Base-by-base conservation (phyloP, 2,113 vertebrate species). In the Pheucticus melanocephalus region DNA sequence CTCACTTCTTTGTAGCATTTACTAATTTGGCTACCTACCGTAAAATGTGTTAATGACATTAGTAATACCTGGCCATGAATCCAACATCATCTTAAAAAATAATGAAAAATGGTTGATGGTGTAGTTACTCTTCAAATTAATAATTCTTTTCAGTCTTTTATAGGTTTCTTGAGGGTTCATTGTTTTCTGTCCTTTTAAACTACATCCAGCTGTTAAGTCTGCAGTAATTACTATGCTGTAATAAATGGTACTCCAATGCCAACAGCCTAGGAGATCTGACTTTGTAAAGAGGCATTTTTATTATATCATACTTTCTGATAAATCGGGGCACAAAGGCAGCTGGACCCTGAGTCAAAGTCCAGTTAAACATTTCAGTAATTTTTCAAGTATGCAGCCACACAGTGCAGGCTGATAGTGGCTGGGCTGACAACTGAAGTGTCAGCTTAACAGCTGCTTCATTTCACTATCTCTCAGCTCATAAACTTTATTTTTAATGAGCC, bases 361-460 rank as follows among this genome's bases (percentile, higher is more conserved):
- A 96, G 87, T 93, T 89, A 96, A 96, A 88, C 90, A 96, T 91
- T 94, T 92, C 92, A 92, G 89, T 91, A 86, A 85, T 96, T 94
- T 97, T 94, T 92, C 71, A 88, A 92, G 33, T 72, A 68, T 73
- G 50, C 60, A 92, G 57, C 40, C 44, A 28, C 78, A 59, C 37
- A 94, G n/a, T 39, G 31, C 54, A 71, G 60, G 56, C 33, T 1
- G 56, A 63, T 59, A 69, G 56, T 65, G 60, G 64, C 4, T 92
- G 77, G 40, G 20, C 90, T 88, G 82, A 90, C 87, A 93, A 93
- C 35, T 87, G 66, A 95, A 95, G 92, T 89, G 84, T 90, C 83
- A 42, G 77, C 92, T 96, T 94, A 96, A 90, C 91, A 96, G 91
- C 92, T 96, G 94, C 82, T 97, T 91, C 92, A 85, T 95, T 97